Evolutionary conservation across 2,888 invertebrate genomes (phyloP), one percentile per base, ranked within the genome.

Genomic region (Hirudinaria manillensis): DNA sequence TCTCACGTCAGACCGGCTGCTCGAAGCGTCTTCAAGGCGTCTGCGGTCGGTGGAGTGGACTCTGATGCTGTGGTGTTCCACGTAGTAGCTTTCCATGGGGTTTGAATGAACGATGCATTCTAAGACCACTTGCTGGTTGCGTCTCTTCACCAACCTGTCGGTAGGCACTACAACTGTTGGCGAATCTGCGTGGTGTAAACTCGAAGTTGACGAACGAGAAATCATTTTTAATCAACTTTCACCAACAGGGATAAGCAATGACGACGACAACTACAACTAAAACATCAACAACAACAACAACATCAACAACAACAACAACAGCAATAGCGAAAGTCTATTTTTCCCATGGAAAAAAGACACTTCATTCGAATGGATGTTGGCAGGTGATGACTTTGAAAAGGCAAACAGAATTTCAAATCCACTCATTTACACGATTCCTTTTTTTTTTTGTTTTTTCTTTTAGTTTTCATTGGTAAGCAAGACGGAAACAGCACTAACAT

Each of bases 401-500:
- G 13, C 16, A n/a, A n/a, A 36, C 10, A 10, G 36, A 36, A 10
- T 10, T 36, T 36, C 36, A 45, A 45, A 1, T 7, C 45, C 3
- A 45, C 16, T 45, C 16, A 45, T 45, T 45, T 45, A 10, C 45
- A 45, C 16, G 45, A 3, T 45, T 45, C 13, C 45, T 10, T 16
- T 45, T n/a, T n/a, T n/a, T n/a, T n/a, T n/a, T n/a, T n/a, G n/a
- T n/a, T n/a, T n/a, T n/a, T n/a, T n/a, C n/a, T n/a, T n/a, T n/a
- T n/a, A n/a, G n/a, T n/a, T n/a, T 45, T 45, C 45, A 45, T 45
- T 45, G 13, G 45, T 7, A 45, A 45, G 45, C 45, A 45, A 45
- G 10, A 45, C 45, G 45, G 45, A 45, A 45, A 16, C 45, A n/a
- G n/a, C 45, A 61, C 76, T 67, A 29, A 76, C 76, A 76, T 21